These are phyloP conservation scores for Perca fluviatilis DNA, from an alignment of 2,113 vertebrate genomes.

Conservation along the genomic window DNA sequence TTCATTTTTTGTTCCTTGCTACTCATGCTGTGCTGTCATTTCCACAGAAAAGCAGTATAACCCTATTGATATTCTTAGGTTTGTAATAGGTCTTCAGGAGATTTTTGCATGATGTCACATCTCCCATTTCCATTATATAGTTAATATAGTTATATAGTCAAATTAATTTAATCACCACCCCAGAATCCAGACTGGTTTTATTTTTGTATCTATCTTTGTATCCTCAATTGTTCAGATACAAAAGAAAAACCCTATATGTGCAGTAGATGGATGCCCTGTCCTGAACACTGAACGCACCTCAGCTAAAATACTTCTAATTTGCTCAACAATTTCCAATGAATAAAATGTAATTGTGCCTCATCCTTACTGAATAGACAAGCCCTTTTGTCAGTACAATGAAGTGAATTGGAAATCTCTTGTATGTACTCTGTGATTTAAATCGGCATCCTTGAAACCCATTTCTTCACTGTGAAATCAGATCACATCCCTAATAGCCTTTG, in stretches of 20 bases:
- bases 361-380: constrained; percentile 32
- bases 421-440: constrained; percentile 58
- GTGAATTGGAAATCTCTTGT: constrained; percentile 50
- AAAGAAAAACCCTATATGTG: background rate
- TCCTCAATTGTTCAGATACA: background rate
- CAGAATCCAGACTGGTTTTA: background rate
- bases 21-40: constrained; percentile 21
- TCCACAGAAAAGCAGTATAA: constrained; percentile 43
- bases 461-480: constrained; percentile 59
- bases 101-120: constrained; percentile 9
- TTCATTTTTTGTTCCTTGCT: constrained; percentile 13
- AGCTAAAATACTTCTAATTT: constrained; percentile 46
- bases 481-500: constrained; percentile 60
- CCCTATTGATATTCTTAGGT: constrained; percentile 18
- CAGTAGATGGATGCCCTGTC: background rate
- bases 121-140: constrained; percentile 1
- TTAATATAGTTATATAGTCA: no score
- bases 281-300: constrained; percentile 15
- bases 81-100: constrained; percentile 10
- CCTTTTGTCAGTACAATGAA: constrained; percentile 32
- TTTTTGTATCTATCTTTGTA: background rate
- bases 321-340: constrained; percentile 39
- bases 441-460: constrained; percentile 44
- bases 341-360: constrained; percentile 45
- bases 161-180: constrained; percentile 32